phyloP scores from a whole-genome alignment of 2,888 invertebrate species.

The Pseudococcus longispinus region DNA sequence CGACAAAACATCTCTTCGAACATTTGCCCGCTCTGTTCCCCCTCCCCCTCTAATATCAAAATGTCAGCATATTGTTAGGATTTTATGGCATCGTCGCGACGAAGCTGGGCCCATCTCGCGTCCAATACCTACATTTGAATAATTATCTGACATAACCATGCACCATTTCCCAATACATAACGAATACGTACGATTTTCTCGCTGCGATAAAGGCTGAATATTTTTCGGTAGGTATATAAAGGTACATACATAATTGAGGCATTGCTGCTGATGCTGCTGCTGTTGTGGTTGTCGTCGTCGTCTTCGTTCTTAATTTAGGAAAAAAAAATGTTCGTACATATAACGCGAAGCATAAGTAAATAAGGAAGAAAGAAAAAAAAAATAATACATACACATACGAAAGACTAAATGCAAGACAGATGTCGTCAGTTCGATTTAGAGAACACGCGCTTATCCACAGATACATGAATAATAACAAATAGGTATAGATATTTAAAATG shows the following conservation, averaged over 20 bases:
- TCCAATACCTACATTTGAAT: too few species aligned
- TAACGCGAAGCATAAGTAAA: not conserved
- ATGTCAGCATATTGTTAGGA: conserved; percentile 1
- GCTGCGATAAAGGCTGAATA: not conserved
- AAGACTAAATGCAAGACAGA: not conserved
- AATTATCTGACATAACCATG: not conserved
- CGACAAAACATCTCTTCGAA: not conserved
- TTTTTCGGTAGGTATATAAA: not conserved
- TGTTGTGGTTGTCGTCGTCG: not conserved
- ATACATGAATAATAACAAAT: not conserved
- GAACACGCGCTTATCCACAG: not conserved
- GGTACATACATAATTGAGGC: too few species aligned
- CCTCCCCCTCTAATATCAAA: not conserved
- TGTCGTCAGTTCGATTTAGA: not conserved
- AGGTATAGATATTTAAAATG: not conserved
- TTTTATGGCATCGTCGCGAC: not conserved
- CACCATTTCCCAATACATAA: not conserved
- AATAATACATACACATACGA: not conserved
- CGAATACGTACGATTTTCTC: too few species aligned
- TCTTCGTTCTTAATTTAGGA: not conserved
- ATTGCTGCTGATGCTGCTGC: not conserved
- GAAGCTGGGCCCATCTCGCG: too few species aligned
- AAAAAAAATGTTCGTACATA: not conserved
- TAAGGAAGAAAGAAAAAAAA: not conserved
- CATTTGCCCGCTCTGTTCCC: not conserved